Percentiles rank a stretch among this genome's conserved stretches.
phyloP scores from a whole-genome alignment of 2,113 vertebrate genomes.

The Catagonus wagneri region DNA sequence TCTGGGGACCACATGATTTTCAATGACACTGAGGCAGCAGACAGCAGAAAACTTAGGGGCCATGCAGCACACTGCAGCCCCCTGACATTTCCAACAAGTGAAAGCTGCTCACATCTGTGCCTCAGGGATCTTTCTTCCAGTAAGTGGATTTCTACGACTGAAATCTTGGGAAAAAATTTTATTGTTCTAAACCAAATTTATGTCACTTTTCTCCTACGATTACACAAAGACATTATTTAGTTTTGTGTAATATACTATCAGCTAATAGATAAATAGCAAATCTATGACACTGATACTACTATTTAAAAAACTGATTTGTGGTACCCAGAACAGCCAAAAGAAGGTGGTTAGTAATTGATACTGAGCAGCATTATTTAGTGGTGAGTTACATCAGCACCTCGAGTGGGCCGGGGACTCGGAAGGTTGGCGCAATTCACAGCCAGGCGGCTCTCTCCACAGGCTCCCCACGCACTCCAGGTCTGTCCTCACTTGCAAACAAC shows the following conservation, averaged over 20 bases:
- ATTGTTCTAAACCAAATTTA: constrained; percentile 58
- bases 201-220: constrained; percentile 35
- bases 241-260: background rate
- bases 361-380: constrained; percentile 85
- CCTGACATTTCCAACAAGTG: background rate
- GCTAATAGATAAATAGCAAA: constrained; percentile 12
- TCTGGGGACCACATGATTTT: constrained; percentile 83
- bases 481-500: constrained; percentile 31
- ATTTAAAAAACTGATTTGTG: constrained; percentile 72
- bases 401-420: background rate
- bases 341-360: constrained; percentile 86
- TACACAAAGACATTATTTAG: background rate
- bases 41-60: background rate
- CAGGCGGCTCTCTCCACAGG: background rate
- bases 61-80: background rate
- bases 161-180: constrained; percentile 29
- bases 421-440: background rate
- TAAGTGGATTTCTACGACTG: background rate
- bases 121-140: background rate
- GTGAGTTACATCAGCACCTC: constrained; percentile 81
- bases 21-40: background rate
- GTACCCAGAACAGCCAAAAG: constrained; percentile 85
- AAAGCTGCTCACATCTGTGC: background rate
- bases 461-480: background rate
- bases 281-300: constrained; percentile 47